Evolutionary conservation across 2,888 invertebrate species (phyloP).

Genomic region (Abscondita cerata): DNA sequence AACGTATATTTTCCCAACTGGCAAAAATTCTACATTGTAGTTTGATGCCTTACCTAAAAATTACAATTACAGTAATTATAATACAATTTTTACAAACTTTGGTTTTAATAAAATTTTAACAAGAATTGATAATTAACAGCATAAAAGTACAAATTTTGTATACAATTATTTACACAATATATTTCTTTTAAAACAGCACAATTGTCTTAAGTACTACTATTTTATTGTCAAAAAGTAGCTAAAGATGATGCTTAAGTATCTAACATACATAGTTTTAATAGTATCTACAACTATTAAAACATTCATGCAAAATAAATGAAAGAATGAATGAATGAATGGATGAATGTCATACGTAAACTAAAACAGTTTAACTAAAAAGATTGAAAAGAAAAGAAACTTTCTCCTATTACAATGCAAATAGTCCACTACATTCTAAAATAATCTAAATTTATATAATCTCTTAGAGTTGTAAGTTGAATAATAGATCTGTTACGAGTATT

Average conservation of each 20-base stretch:
- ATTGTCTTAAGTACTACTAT: conserved; percentile 6
- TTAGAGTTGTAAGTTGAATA: conserved; percentile 15
- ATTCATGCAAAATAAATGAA: background rate
- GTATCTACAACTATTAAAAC: background rate
- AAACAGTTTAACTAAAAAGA: conserved; percentile 6
- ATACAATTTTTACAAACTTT: conserved; percentile 57
- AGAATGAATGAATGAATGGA: conserved; percentile 4
- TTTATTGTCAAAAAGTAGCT: background rate
- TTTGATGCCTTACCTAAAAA: conserved; percentile 13
- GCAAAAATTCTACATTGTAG: background rate
- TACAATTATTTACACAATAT: conserved; percentile 16
- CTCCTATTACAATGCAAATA: conserved; percentile 6
- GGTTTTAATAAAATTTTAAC: conserved; percentile 48
- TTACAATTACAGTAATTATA: conserved; percentile 42
- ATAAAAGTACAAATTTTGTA: conserved; percentile 21
- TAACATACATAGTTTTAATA: conserved; percentile 3
- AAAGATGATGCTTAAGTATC: background rate
- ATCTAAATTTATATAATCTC: conserved; percentile 22
- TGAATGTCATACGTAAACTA: conserved; percentile 18
- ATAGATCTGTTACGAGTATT: conserved; percentile 30
- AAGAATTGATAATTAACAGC: conserved; percentile 24
- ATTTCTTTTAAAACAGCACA: conserved; percentile 21
- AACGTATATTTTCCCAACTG: conserved; percentile 37
- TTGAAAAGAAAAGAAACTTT: conserved; percentile 8
- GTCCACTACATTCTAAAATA: background rate